Evolutionary conservation across 2,113 vertebrate species (phyloP).

Genomic region (Parus major): DNA sequence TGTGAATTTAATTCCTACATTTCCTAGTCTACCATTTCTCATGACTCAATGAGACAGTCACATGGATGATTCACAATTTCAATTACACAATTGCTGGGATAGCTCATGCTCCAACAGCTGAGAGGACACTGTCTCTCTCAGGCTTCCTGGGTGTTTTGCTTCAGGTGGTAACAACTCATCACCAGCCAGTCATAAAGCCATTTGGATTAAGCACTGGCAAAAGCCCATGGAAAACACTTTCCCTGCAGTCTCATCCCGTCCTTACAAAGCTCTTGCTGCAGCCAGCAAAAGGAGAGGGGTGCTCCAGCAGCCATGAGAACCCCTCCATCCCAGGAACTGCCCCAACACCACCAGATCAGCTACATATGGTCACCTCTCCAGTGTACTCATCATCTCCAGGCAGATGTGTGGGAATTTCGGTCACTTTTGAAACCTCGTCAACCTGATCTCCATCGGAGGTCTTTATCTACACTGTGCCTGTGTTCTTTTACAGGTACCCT

Average conservation of each 20-base stretch:
- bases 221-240: background rate
- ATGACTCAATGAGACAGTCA: conserved; percentile 6
- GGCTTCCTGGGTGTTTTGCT: background rate
- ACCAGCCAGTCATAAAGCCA: background rate
- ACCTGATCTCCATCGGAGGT: background rate
- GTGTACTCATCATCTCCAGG: fast-evolving
- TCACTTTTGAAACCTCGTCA: background rate
- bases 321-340: background rate
- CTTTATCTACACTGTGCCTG: background rate
- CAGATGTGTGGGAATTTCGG: background rate
- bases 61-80: background rate
- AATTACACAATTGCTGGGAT: background rate
- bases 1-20: conserved; percentile 4
- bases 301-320: background rate
- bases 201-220: background rate
- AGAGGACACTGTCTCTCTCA: background rate
- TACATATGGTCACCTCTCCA: background rate
- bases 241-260: background rate
- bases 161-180: conserved; percentile 3
- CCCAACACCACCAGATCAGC: background rate
- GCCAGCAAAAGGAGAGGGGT: fast-evolving
- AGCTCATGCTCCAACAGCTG: background rate
- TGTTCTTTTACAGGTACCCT: background rate
- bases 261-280: background rate
- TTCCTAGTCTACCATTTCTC: conserved; percentile 27